These are phyloP conservation scores for Cassiopea andromeda DNA, from an alignment of 30 jellyfish, hydroid and myxozoan genomes.

Conservation along the genomic window DNA sequence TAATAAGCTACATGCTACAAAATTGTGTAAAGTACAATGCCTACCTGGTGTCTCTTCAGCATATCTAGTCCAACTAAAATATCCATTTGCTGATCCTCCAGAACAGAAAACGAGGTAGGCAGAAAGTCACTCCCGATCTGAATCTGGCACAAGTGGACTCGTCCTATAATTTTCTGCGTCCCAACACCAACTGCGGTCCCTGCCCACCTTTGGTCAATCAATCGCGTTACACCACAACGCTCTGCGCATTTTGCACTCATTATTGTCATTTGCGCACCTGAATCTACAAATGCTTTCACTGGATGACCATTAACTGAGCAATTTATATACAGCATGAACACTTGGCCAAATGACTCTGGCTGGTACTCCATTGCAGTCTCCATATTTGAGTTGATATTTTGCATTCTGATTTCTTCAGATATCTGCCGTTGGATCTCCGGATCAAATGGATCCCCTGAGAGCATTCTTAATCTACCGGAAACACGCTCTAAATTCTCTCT, in stretches of 20 bases:
- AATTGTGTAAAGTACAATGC: not conserved
- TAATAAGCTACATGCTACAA: not conserved
- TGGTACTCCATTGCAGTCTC: conserved; percentile 98
- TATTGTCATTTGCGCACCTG: conserved; percentile 99
- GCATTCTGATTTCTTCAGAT: conserved; percentile 98
- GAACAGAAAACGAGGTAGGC: conserved; percentile 89
- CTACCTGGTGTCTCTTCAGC: conserved; percentile 98
- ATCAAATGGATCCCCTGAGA: conserved; percentile 96
- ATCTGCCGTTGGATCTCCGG: conserved; percentile 89
- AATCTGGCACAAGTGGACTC: conserved; percentile 95
- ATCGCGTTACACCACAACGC: conserved; percentile 87
- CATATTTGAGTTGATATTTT: conserved; percentile 94
- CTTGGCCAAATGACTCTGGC: conserved; percentile 99
- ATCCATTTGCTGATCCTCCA: conserved; percentile 98
- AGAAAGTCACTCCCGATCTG: conserved; percentile 87
- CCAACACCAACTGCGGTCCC: conserved; percentile 99
- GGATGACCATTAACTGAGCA: conserved; percentile 97
- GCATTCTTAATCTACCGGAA: conserved; percentile 85
- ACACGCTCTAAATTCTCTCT: conserved; percentile 82
- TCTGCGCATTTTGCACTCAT: conserved; percentile 99
- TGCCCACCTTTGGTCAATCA: conserved; percentile 96
- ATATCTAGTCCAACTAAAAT: conserved; percentile 94
- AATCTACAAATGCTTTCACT: conserved; percentile 97
- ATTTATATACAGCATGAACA: conserved; percentile 94
- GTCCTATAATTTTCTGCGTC: conserved; percentile 91